These are phyloP conservation scores for Myrmophylax atrothorax DNA, from an alignment of 2,113 vertebrate species.

Conservation along the genomic window DNA sequence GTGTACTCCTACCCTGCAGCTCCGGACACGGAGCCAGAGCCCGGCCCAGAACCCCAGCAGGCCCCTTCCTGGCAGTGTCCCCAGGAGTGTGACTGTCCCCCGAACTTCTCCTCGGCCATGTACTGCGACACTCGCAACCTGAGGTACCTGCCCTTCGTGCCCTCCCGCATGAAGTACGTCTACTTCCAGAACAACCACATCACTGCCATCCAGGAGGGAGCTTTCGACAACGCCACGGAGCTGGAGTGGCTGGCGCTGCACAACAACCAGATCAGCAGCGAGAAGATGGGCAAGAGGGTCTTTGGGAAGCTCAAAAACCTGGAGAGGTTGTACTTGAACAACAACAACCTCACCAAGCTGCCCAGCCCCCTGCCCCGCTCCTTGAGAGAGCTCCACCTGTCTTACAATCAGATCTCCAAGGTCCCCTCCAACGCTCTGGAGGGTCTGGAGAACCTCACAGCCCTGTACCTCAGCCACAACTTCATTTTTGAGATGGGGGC, in stretches of 20 bases:
- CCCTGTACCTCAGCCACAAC: conserved; percentile 90
- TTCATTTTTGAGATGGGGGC: conserved; percentile 84
- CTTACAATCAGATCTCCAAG: conserved; percentile 87
- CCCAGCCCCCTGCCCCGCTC: conserved; percentile 86
- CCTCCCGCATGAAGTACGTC: conserved; percentile 90
- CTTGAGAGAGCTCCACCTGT: conserved; percentile 86
- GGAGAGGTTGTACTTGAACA: conserved; percentile 90
- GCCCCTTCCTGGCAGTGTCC: conserved; percentile 81
- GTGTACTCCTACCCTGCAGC: conserved; percentile 54
- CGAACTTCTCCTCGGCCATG: conserved; percentile 89
- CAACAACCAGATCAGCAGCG: conserved; percentile 86
- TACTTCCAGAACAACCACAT: conserved; percentile 96
- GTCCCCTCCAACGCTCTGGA: conserved; percentile 82
- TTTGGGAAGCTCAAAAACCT: conserved; percentile 84
- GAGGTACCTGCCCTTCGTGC: conserved; percentile 86
- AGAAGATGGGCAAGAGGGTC: conserved; percentile 81
- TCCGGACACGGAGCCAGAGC: not conserved
- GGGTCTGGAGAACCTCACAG: conserved; percentile 91
- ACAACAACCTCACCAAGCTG: conserved; percentile 91
- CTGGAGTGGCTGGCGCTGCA: conserved; percentile 93
- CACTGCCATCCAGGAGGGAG: conserved; percentile 81
- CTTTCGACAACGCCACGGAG: conserved; percentile 88
- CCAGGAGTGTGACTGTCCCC: conserved; percentile 91
- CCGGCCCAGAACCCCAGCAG: not conserved
- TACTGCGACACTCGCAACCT: conserved; percentile 91